phyloP scores from a whole-genome alignment of 1,140 invertebrate species.

The Solenopsis fugax region DNA sequence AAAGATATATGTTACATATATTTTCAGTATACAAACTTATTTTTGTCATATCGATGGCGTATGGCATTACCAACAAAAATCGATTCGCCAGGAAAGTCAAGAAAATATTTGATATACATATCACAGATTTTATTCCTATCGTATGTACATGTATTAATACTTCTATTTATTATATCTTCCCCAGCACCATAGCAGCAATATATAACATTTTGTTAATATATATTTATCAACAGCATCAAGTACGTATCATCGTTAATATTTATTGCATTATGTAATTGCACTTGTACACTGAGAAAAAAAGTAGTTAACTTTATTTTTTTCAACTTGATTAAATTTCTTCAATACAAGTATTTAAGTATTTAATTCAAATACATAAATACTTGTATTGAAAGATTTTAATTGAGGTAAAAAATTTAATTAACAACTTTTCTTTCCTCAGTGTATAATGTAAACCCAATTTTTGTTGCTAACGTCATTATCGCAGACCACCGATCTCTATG shows the following conservation, averaged over 20 bases:
- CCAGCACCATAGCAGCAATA: slow-evolving; percentile 24
- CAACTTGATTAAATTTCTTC: too few species aligned
- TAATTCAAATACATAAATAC: too few species aligned
- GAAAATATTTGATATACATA: slow-evolving; percentile 34
- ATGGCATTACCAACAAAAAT: slow-evolving; percentile 33
- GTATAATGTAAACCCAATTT: slow-evolving; percentile 24
- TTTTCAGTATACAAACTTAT: slow-evolving; percentile 4
- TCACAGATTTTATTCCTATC: slow-evolving; percentile 34
- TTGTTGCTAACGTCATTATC: slow-evolving; percentile 34
- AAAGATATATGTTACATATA: slow-evolving; percentile 9
- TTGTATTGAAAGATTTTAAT: too few species aligned
- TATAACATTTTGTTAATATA: slow-evolving; percentile 27
- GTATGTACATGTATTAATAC: background rate
- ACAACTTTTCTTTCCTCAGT: too few species aligned
- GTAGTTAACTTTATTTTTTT: too few species aligned
- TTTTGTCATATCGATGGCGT: background rate
- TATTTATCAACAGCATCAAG: background rate
- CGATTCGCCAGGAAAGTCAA: background rate
- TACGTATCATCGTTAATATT: slow-evolving; percentile 14
- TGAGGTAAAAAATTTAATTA: too few species aligned
- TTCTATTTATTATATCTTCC: slow-evolving; percentile 13
- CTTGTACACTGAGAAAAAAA: too few species aligned
- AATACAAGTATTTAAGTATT: too few species aligned
- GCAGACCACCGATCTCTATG: background rate
- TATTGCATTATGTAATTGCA: slow-evolving; percentile 12